phyloP scores from a whole-genome alignment of 2,797 vertebrate species.

The Characodon lateralis region DNA sequence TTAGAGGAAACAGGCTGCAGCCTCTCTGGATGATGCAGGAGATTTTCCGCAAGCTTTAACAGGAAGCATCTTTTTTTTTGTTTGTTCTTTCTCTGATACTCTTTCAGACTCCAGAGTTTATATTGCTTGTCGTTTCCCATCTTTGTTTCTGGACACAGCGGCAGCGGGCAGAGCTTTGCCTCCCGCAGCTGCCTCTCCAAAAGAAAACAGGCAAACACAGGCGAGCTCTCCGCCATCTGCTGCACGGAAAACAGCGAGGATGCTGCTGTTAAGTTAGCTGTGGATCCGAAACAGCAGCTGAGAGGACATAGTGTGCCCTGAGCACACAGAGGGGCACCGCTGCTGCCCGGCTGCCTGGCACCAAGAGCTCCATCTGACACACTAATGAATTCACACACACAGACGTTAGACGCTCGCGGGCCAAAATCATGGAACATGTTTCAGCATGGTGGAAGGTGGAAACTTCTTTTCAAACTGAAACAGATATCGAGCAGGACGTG shows the following conservation, averaged over 20 bases:
- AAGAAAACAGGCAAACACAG: conserved; percentile 53
- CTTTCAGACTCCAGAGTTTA: conserved; percentile 39
- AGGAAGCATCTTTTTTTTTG: conserved; percentile 5
- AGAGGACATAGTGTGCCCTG: conserved; percentile 69
- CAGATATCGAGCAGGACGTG: neutral
- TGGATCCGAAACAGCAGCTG: conserved; percentile 73
- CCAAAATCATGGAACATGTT: conserved; percentile 28
- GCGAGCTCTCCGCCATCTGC: conserved; percentile 65
- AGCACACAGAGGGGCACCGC: conserved; percentile 67
- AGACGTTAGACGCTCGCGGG: conserved; percentile 10
- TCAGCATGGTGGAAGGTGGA: conserved; percentile 25
- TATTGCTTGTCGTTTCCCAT: conserved; percentile 31
- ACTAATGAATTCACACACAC: conserved; percentile 50
- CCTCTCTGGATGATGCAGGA: conserved; percentile 56
- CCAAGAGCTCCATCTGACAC: conserved; percentile 60
- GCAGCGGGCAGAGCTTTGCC: conserved; percentile 45
- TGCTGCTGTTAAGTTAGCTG: conserved; percentile 65
- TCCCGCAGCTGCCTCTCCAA: conserved; percentile 66
- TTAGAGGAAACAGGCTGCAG: conserved; percentile 47
- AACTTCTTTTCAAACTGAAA: conserved; percentile 15
- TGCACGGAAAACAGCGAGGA: conserved; percentile 50
- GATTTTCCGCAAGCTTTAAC: conserved; percentile 35
- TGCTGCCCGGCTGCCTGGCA: conserved; percentile 65
- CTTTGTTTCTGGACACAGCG: conserved; percentile 51
- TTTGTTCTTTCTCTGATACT: conserved; percentile 33